Evolutionary conservation across 2,888 invertebrate genomes (phyloP), one percentile per base, ranked within the genome.

Genomic region (Thereva unica): DNA sequence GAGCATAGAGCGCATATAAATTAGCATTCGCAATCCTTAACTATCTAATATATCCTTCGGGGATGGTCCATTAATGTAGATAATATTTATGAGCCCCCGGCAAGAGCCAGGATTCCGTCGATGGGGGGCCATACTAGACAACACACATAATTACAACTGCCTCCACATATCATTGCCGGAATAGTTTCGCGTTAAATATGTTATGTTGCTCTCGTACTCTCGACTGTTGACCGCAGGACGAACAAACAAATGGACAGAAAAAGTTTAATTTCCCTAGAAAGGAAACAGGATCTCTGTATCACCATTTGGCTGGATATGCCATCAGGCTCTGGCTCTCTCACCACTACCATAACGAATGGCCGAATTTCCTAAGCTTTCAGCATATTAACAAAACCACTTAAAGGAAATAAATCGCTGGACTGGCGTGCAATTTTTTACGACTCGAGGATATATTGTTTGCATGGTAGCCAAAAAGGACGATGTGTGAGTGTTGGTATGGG

Each of bases 351-450:
- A 61, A 61, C 61, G 41, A 61, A 61, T 61, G 40, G 47, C 34
- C 34, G 61, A 49, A 50, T 61, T 50, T 61, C 50, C 61, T 61
- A 61, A 61, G 61, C 61, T 61, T 61, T 56, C 55, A 56, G 42
- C 55, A 56, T 56, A 56, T 56, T 56, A 56, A 56, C 45, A 67
- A 71, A 71, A 71, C 71, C 70, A 71, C 71, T 71, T 70, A 71
- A 67, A 66, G 64, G 68, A 71, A 68, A 71, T 69, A 70, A 70
- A 71, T 71, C 71, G 68, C 67, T 70, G 70, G 70, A 68, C 59
- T 68, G 65, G 71, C 64, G 67, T 68, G 68, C 68, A 67, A 56
- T 68, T 64, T 66, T 61, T 64, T 64, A 53, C 64, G 12, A 59
- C 50, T 12, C 50, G 47, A 56, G 53, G 61, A 9, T 49, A 9